A percentile compares a stretch with the other conserved stretches of the same genome.
phyloP scores from a whole-genome alignment of 2,888 invertebrate species.

The Zhuqinia jingwanae region DNA sequence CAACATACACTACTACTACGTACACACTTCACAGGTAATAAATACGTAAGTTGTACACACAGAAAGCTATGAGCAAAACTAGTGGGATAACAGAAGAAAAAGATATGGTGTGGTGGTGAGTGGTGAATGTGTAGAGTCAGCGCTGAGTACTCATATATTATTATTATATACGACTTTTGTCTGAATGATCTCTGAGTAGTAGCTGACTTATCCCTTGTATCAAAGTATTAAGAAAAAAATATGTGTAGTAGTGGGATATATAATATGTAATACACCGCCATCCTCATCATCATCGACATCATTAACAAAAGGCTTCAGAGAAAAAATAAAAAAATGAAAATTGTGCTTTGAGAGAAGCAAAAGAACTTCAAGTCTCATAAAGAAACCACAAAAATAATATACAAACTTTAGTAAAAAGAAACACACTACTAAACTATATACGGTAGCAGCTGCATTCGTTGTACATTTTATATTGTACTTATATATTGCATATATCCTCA shows the following conservation, averaged over 20 bases:
- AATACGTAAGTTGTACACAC: not conserved
- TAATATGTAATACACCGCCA: too few species aligned
- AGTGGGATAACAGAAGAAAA: not conserved
- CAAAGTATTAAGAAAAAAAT: not conserved
- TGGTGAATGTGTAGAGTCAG: not conserved
- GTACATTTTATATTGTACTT: not conserved
- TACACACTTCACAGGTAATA: conserved; percentile 17
- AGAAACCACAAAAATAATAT: conserved; percentile 5
- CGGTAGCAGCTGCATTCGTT: not conserved
- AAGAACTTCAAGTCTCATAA: conserved; percentile 37
- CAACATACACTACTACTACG: not conserved
- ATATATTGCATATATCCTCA: not conserved
- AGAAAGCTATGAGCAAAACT: conserved; percentile 33
- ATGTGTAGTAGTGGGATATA: too few species aligned
- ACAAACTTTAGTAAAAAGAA: conserved; percentile 25
- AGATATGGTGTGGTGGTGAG: conserved; percentile 9
- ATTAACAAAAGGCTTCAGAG: too few species aligned
- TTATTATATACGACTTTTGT: too few species aligned
- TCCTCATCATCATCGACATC: too few species aligned
- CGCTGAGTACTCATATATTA: not conserved
- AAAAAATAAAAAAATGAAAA: conserved; percentile 14
- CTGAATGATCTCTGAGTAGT: not conserved
- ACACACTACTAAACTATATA: not conserved
- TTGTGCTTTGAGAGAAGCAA: not conserved
- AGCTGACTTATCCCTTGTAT: conserved; percentile 20